phyloP scores from a whole-genome alignment of 2,888 invertebrate genomes.

The Drosophila macrospina region DNA sequence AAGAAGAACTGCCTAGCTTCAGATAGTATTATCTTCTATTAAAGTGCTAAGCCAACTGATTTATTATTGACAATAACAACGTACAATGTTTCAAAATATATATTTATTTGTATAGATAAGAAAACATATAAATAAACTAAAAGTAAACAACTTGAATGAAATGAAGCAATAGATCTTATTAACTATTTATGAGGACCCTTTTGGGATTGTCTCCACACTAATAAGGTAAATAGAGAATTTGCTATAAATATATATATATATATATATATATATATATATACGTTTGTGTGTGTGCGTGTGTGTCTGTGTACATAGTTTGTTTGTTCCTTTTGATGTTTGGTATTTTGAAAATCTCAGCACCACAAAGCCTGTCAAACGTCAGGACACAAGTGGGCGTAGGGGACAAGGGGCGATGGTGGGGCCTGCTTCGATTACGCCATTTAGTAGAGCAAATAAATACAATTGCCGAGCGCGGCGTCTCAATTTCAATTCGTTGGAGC shows the following conservation, averaged over 20 bases:
- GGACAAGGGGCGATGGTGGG: background rate
- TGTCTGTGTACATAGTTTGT: slow-evolving; percentile 33
- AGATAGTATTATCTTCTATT: no score
- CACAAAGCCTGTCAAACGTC: slow-evolving; percentile 50
- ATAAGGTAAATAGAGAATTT: slow-evolving; percentile 43
- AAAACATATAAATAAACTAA: background rate
- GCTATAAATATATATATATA: no score
- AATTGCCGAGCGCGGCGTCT: slow-evolving; percentile 69
- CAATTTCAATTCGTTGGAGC: slow-evolving; percentile 66
- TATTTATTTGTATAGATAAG: background rate
- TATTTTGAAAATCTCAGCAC: slow-evolving; percentile 52
- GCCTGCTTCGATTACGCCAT: slow-evolving; percentile 73
- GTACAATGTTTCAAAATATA: background rate
- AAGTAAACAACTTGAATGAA: background rate
- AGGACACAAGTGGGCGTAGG: slow-evolving; percentile 8
- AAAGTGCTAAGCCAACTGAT: background rate
- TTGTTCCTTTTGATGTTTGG: slow-evolving; percentile 48
- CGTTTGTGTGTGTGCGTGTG: background rate
- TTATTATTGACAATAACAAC: slow-evolving; percentile 1
- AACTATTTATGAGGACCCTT: slow-evolving; percentile 22
- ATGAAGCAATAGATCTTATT: slow-evolving; percentile 20
- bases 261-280: no score
- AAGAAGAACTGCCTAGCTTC: no score
- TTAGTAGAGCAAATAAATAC: slow-evolving; percentile 79
- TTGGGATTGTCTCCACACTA: slow-evolving; percentile 20